phyloP scores from a whole-genome alignment of 2,888 invertebrate genomes.

The Hirudinaria manillensis region DNA sequence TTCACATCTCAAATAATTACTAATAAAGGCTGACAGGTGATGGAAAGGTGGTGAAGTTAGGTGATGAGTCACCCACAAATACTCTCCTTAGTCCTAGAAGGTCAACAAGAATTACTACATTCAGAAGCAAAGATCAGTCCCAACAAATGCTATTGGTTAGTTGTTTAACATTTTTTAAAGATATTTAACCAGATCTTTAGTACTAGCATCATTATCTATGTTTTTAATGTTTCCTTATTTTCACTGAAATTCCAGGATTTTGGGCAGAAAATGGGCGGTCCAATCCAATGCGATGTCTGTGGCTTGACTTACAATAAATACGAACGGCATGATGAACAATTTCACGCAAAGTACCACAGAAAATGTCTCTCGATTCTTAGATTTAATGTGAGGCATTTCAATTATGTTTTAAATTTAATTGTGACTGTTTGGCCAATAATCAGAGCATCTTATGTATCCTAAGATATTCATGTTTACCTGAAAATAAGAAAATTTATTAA shows the following conservation, averaged over 20 bases:
- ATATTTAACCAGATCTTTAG: not conserved
- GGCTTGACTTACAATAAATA: conserved; percentile 50
- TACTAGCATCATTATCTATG: not conserved
- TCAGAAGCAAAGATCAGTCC: not conserved
- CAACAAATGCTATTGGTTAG: conserved; percentile 5
- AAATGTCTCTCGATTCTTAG: conserved; percentile 45
- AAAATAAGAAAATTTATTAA: not conserved
- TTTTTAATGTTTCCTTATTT: not conserved
- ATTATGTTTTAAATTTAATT: not conserved
- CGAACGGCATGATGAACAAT: conserved; percentile 47
- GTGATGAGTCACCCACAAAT: too few relatives aligned
- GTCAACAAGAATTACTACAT: not conserved
- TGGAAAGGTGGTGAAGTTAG: too few relatives aligned
- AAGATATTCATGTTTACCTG: not conserved
- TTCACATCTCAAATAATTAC: too few relatives aligned
- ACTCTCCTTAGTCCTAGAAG: too few relatives aligned
- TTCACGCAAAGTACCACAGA: conserved; percentile 49
- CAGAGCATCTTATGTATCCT: too few relatives aligned
- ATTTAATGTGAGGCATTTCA: conserved; percentile 45
- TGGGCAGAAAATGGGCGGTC: conserved; percentile 50
- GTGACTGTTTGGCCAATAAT: not conserved
- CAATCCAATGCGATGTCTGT: conserved; percentile 48
- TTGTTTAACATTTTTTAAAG: not conserved
- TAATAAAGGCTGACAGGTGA: too few relatives aligned
- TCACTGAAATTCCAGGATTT: conserved; percentile 44